Percentiles rank a stretch among this genome's conserved stretches.
These are phyloP conservation scores for Hirundichthys speculiger DNA, from an alignment of 2,113 vertebrate genomes.

Conservation along the genomic window DNA sequence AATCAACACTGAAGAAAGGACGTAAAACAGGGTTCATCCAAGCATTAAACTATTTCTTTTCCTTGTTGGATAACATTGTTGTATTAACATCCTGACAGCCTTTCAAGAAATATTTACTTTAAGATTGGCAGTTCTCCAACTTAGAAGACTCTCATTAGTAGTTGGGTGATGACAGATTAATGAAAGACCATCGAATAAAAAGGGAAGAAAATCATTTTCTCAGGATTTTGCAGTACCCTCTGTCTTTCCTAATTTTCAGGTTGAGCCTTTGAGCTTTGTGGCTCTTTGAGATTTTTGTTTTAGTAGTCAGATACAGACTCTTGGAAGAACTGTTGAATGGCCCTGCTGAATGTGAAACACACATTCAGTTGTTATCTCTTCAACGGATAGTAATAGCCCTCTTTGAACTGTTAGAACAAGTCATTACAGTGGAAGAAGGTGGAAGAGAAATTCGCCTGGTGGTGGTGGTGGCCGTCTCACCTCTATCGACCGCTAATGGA, in stretches of 20 bases:
- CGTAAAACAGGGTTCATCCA: not conserved
- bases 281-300: not conserved
- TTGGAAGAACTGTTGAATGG: too few species aligned
- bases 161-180: slow-evolving; percentile 40
- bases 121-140: slow-evolving; percentile 15
- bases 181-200: slow-evolving; percentile 21
- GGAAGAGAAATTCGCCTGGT: not conserved
- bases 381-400: too few species aligned
- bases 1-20: not conserved
- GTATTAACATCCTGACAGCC: slow-evolving; percentile 15
- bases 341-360: too few species aligned
- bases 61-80: slow-evolving; percentile 9
- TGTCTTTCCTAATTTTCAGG: not conserved
- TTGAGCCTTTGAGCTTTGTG: not conserved
- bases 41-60: not conserved
- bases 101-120: slow-evolving; percentile 25
- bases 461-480: too few species aligned
- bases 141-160: slow-evolving; percentile 12
- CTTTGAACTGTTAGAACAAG: not conserved
- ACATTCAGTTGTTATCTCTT: too few species aligned
- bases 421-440: not conserved
- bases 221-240: not conserved
- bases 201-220: not conserved
- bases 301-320: too few species aligned
- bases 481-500: too few species aligned